Evolutionary conservation across 2,797 vertebrate genomes (phyloP), one percentile per base, ranked within the genome.

Genomic region (Syngnathus acus): DNA sequence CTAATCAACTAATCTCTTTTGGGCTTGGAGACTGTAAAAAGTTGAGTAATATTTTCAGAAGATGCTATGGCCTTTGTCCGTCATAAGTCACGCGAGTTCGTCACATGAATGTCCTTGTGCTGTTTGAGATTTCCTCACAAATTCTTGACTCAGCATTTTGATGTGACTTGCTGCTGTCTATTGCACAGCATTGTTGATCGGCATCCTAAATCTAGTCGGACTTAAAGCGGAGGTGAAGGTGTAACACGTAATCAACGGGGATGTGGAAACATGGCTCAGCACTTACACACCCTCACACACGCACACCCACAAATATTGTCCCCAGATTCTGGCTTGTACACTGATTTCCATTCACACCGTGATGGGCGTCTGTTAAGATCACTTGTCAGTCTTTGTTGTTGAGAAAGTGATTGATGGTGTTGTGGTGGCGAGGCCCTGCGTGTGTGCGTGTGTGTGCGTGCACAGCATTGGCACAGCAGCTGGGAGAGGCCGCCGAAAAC

Each of bases 301-400:
- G 2, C 32, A 16, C 26, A 38, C 55, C 3, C 14, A 6, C 55
- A 17, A 58, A 58, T 58, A 16, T 38, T 17, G 32, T 58, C 32
- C 55, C 16, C 26, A 58, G 32, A 58, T 58, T 6, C 26, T 38
- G 17, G 32, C 38, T 26, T 23, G 14, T 65, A 38, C 64, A 6
- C 55, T 17, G 68, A 43, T 74, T 51, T 77, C 72, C 51, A 74
- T 58, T 64, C 68, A 70, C 77, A 51, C 74, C 64, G 66, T 50
- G 65, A 82, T 72, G 62, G 53, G 64, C 64, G 45, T 73, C 74
- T 50, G 75, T 84, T 86, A 76, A 70, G 64, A 82, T 83, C 71
- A 70, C 68, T 32, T 83, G 87, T 77, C 53, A 57, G 19, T 78
- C 78, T 86, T 88, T 87, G 87, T 88, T 87, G 87, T 88, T 83